Conservation (phyloP, 2,797 vertebrate species). For the Malurus leucopterus region DNA sequence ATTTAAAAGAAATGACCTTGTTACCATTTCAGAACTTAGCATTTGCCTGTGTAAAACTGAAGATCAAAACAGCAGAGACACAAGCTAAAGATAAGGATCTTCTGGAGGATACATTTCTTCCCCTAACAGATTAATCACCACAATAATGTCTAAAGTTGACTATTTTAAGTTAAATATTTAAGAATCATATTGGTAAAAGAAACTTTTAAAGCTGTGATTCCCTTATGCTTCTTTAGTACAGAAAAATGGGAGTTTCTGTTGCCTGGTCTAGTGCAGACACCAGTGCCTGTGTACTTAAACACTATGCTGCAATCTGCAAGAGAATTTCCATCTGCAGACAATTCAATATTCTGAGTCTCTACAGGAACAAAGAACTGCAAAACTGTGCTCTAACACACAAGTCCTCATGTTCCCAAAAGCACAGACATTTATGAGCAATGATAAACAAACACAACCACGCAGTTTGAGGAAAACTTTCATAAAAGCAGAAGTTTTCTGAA, state of each 20-base stretch:
- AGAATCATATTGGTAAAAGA: not conserved
- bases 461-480: not conserved
- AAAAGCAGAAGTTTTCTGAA: not conserved
- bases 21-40: not conserved
- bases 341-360: not conserved
- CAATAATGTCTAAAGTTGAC: not conserved
- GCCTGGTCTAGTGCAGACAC: not conserved
- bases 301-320: not conserved
- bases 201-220: not conserved
- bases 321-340: not conserved
- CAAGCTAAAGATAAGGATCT: not conserved
- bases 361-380: not conserved
- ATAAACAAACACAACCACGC: accelerated
- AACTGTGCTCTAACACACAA: not conserved
- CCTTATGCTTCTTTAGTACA: not conserved
- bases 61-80: not conserved
- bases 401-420: not conserved
- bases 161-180: not conserved
- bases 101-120: not conserved
- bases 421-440: not conserved
- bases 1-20: conserved; percentile 31
- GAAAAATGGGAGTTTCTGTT: not conserved
- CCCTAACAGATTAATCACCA: not conserved
- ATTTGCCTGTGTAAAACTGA: not conserved
- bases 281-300: not conserved